Base-by-base conservation (phyloP, 2,113 vertebrate genomes). In the Festucalex cinctus region DNA sequence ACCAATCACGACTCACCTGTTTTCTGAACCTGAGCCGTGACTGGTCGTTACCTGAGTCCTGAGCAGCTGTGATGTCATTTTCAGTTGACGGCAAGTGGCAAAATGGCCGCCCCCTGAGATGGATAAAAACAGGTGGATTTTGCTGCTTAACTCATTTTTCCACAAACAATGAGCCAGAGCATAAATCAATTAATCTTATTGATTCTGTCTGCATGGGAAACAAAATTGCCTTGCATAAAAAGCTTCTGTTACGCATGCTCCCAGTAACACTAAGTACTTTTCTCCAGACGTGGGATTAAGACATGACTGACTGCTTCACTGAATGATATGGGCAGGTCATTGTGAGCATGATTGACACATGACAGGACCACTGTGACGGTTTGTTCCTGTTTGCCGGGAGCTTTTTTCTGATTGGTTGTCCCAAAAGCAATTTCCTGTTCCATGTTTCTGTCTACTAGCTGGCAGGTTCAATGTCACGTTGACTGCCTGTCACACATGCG, bases 341-440 rank as follows among this genome's bases (percentile, higher is more conserved):
- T 88, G 79, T 86, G 75, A 63, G 44, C 68, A 75, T 87, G 86
- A 90, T 58, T 88, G 88, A 80, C 87, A 87, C 65, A 76, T 88
- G 88, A 88, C 86, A 88, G 74, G 71, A 61, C 82, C 76, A 84
- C 73, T 86, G 65, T 85, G 87, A 88, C 62, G 68, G 77, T 28
- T 77, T 75, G 81, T 90, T 89, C 86, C 87, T 87, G 87, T 89
- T 89, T 88, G 88, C 74, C 17, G 35, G 76, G 75, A 85, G 72
- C 78, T 83, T 80, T 79, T 43, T 77, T 83, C 82, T 86, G 82
- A 89, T 89, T 89, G 87, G 88, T 70, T 85, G 84, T 88, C 86
- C 82, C 79, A 84, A 85, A 89, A 86, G 86, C 81, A 90, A 90
- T 90, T 90, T 89, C 85, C 87, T 88, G 83, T 87, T 90, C 77